Evolutionary conservation across 2,888 invertebrate species (phyloP).

Genomic region (Drosophila anomelani): DNA sequence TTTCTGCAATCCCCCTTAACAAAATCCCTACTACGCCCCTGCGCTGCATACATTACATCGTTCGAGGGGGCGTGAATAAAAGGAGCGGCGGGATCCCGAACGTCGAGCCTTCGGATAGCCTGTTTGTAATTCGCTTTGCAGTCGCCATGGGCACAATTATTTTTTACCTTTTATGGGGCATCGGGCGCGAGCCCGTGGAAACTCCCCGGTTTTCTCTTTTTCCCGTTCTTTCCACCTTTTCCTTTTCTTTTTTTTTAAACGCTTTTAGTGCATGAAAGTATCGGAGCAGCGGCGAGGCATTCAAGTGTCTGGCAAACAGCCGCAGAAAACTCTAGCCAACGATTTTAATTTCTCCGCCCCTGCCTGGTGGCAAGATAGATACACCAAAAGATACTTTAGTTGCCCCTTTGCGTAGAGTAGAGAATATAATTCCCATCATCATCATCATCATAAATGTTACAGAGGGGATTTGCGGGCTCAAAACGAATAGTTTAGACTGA

Average conservation of each 20-base stretch:
- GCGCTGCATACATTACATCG: slow-evolving; percentile 65
- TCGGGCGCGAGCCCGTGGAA: slow-evolving; percentile 24
- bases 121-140: slow-evolving; percentile 74
- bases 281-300: slow-evolving; percentile 39
- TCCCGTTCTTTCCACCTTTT: slow-evolving; percentile 14
- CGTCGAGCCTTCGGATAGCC: slow-evolving; percentile 58
- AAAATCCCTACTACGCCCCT: background rate
- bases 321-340: slow-evolving; percentile 35
- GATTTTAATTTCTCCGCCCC: slow-evolving; percentile 58
- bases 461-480: background rate
- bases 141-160: slow-evolving; percentile 79
- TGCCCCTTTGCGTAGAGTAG: slow-evolving; percentile 15
- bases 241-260: slow-evolving; percentile 49
- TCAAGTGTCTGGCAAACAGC: slow-evolving; percentile 72
- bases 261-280: slow-evolving; percentile 60
- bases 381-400: slow-evolving; percentile 41
- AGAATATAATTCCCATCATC: slow-evolving; percentile 3
- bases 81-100: slow-evolving; percentile 29
- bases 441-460: slow-evolving; percentile 17
- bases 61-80: slow-evolving; percentile 30
- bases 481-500: slow-evolving; percentile 1
- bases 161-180: slow-evolving; percentile 56
- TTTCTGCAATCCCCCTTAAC: background rate
- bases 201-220: slow-evolving; percentile 19
- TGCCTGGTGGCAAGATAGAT: slow-evolving; percentile 7